Percentiles rank a stretch among this genome's conserved stretches.
Evolutionary conservation across 2,113 vertebrate genomes (phyloP).

Genomic region (Nanger granti): DNA sequence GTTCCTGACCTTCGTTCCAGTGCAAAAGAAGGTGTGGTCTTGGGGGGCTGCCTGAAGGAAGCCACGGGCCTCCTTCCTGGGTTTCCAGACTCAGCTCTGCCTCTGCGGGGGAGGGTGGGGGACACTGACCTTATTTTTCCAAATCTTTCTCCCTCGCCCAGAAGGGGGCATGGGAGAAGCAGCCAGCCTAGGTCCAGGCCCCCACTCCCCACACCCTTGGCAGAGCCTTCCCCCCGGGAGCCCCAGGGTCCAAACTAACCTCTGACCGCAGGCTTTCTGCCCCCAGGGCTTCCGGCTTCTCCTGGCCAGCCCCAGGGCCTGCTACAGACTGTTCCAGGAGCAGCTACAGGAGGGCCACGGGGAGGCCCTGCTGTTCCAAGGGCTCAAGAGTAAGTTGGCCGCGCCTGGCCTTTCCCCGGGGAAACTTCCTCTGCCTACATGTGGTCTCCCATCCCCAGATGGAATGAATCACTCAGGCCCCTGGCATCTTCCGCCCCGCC

Average conservation of each 20-base stretch:
- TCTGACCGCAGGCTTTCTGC: not conserved
- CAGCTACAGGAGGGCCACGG: constrained; percentile 82
- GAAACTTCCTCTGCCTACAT: not conserved
- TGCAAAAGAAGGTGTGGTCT: constrained; percentile 83
- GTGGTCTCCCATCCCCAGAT: rapidly evolving
- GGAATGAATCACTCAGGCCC: not conserved
- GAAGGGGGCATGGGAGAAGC: not conserved
- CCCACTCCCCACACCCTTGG: rapidly evolving
- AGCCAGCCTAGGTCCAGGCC: not conserved
- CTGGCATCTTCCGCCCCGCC: not conserved
- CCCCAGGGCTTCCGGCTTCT: constrained; percentile 89
- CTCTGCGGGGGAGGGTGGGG: not conserved
- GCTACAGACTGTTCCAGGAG: constrained; percentile 82
- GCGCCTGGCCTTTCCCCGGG: rapidly evolving
- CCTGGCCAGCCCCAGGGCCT: constrained; percentile 88
- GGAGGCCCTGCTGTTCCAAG: constrained; percentile 80
- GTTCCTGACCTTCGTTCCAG: constrained; percentile 92
- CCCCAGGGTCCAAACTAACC: not conserved
- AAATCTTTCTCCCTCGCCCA: not conserved
- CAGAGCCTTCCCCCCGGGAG: not conserved
- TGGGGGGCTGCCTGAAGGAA: not conserved
- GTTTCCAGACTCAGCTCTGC: not conserved
- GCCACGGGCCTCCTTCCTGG: not conserved
- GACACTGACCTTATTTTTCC: not conserved
- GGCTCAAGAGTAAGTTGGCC: constrained; percentile 64